Conservation (phyloP, 2,797 vertebrate species). For the Coregonus suidteri region DNA sequence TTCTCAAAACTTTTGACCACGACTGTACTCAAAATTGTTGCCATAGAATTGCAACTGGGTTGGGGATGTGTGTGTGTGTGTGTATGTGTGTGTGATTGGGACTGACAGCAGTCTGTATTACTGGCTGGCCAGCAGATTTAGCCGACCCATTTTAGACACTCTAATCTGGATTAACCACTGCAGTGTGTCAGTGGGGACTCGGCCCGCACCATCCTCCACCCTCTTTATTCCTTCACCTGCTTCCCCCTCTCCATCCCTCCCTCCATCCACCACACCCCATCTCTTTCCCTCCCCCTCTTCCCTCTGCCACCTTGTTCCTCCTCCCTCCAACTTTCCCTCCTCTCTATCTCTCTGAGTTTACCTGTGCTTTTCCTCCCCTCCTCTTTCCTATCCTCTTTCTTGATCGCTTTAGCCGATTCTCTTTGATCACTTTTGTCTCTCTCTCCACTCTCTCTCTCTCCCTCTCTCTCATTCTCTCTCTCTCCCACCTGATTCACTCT, state of each 20-base stretch:
- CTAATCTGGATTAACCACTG: conserved; percentile 83
- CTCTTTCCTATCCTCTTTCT: neutral
- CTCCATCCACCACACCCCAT: neutral
- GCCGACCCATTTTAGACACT: conserved; percentile 80
- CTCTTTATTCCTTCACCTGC: conserved; percentile 11
- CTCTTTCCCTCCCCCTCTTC: neutral
- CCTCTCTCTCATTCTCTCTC: neutral
- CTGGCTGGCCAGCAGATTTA: conserved; percentile 80
- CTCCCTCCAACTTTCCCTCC: neutral
- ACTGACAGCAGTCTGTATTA: conserved; percentile 79
- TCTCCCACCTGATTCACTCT: neutral
- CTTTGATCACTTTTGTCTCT: neutral
- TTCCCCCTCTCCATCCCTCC: neutral
- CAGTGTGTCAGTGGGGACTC: conserved; percentile 78
- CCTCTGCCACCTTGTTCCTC: conserved; percentile 13
- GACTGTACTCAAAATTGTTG: no score
- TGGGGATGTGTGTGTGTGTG: no score
- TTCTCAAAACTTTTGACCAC: no score
- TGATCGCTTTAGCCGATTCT: neutral
- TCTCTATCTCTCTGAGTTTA: neutral
- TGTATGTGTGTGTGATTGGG: conserved; percentile 75
- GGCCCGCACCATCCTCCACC: conserved; percentile 46
- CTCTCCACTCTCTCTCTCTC: neutral
- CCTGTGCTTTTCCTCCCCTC: neutral
- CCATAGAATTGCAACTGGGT: no score